Percentiles rank a stretch among this genome's conserved stretches.
Evolutionary conservation across 92 coral and sea anemone genomes (phyloP).

Genomic region (Epizoanthus fatuus): DNA sequence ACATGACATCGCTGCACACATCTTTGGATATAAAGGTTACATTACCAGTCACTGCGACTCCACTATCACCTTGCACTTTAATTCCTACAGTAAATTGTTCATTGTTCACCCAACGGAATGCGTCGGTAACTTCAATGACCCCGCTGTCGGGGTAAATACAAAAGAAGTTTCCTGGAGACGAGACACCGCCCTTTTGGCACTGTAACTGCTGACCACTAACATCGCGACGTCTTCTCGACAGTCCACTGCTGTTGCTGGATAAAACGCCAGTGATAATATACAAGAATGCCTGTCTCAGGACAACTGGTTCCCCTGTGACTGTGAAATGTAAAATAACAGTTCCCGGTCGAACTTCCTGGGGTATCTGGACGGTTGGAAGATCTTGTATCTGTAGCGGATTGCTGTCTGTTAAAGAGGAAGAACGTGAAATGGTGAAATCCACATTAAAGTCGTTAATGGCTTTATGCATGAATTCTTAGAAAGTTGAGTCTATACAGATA

Average conservation of each 20-base stretch:
- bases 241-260: not conserved
- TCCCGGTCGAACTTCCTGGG: conserved; percentile 20
- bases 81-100: not conserved
- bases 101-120: conserved; percentile 17
- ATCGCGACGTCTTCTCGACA: conserved; percentile 14
- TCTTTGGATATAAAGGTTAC: conserved; percentile 17
- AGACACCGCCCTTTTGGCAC: not conserved
- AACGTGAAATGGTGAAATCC: too few relatives aligned
- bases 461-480: too few relatives aligned
- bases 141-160: conserved; percentile 12
- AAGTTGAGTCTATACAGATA: too few relatives aligned
- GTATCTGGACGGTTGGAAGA: conserved; percentile 23
- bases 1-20: conserved; percentile 14
- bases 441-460: too few relatives aligned
- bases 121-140: conserved; percentile 1
- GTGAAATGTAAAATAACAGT: conserved; percentile 20
- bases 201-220: not conserved
- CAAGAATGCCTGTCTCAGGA: not conserved
- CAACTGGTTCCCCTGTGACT: not conserved
- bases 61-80: conserved; percentile 5
- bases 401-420: not conserved
- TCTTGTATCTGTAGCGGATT: conserved; percentile 8
- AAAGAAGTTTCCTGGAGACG: conserved; percentile 8
- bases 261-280: not conserved
- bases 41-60: not conserved